These are phyloP conservation scores for Tychaedon coryphoeus DNA, from an alignment of 2,113 vertebrate species.

Conservation along the genomic window DNA sequence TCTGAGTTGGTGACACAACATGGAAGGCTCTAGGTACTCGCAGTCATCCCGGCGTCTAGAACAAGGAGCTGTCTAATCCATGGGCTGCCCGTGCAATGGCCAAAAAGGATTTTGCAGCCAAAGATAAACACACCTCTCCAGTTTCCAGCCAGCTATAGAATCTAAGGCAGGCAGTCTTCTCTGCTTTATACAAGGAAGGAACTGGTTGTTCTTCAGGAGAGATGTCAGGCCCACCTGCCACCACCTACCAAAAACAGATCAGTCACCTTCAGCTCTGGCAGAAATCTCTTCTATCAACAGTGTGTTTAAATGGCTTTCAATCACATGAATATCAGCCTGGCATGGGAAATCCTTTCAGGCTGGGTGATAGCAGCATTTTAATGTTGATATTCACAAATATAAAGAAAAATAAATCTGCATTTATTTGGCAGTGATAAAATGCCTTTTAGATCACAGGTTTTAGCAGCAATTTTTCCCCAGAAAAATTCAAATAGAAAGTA, in stretches of 20 bases:
- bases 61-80: not conserved
- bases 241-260: not conserved
- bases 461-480: not conserved
- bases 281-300: not conserved
- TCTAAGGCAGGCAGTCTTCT: not conserved
- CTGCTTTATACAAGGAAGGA: not conserved
- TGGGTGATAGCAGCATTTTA: not conserved
- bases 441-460: not conserved
- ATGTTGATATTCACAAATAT: not conserved
- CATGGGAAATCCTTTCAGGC: not conserved
- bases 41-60: not conserved
- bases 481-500: not conserved
- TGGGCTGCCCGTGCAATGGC: not conserved
- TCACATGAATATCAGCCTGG: not conserved
- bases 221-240: not conserved
- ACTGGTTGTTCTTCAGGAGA: not conserved
- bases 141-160: not conserved
- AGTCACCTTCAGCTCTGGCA: not conserved
- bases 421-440: not conserved
- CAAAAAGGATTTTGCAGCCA: not conserved
- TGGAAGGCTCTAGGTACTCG: not conserved
- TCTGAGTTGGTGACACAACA: not conserved
- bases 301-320: not conserved
- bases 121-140: not conserved
- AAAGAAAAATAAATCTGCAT: not conserved